A percentile compares a stretch with the other conserved stretches of the same genome.
phyloP scores from a whole-genome alignment of 2,888 invertebrate species.

The Uropetala carovei region DNA sequence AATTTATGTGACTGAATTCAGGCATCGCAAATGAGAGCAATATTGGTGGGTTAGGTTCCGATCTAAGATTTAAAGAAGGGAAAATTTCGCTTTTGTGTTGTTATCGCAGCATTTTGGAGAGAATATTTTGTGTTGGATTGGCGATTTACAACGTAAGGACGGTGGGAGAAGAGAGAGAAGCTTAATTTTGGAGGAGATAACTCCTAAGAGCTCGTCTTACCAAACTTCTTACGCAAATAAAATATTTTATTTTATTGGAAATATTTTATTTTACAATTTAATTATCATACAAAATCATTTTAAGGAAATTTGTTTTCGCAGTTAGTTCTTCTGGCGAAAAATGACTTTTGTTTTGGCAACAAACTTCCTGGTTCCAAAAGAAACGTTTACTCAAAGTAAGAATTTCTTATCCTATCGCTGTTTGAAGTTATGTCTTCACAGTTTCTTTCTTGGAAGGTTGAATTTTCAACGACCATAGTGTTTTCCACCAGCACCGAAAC shows the following conservation, averaged over 20 bases:
- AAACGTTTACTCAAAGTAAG: neutral
- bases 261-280: conserved; percentile 6
- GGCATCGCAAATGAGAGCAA: too few species aligned
- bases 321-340: neutral
- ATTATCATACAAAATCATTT: neutral
- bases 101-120: too few species aligned
- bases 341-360: neutral
- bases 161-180: too few species aligned
- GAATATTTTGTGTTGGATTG: too few species aligned
- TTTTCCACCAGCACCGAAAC: neutral
- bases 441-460: neutral
- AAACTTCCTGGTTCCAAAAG: neutral
- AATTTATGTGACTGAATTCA: too few species aligned
- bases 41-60: too few species aligned
- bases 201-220: too few species aligned
- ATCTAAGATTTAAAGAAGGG: too few species aligned
- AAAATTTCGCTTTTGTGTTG: too few species aligned
- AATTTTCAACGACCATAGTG: neutral
- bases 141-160: too few species aligned
- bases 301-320: neutral
- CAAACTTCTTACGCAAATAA: too few species aligned
- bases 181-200: too few species aligned
- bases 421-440: neutral
- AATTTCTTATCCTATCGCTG: neutral
- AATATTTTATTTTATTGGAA: neutral